Evolutionary conservation across 2,888 invertebrate species (phyloP).

Genomic region (Xanthia togata): DNA sequence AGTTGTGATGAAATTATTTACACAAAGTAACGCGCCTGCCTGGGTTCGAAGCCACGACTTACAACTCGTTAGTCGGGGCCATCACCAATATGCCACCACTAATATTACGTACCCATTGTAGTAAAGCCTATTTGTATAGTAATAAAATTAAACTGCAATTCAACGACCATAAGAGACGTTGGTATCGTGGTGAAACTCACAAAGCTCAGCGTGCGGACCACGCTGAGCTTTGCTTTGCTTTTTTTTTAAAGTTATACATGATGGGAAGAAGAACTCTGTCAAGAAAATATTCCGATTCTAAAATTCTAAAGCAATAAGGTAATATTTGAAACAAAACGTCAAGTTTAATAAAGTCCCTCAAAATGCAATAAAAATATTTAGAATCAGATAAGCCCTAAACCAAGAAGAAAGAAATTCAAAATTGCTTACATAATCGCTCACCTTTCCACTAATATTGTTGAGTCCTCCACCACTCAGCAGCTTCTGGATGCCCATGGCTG

Average conservation of each 20-base stretch:
- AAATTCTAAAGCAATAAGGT: background rate
- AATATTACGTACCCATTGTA: background rate
- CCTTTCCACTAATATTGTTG: conserved; percentile 85
- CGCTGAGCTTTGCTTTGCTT: no score
- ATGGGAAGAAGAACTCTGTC: background rate
- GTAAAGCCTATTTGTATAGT: background rate
- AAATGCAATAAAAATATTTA: background rate
- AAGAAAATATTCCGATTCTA: no score
- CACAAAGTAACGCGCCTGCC: no score
- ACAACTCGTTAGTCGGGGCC: no score
- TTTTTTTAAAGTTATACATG: background rate
- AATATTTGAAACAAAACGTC: background rate
- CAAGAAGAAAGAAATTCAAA: conserved; percentile 1
- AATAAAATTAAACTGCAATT: background rate
- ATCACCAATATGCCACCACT: no score
- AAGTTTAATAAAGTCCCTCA: background rate
- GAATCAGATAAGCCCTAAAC: background rate
- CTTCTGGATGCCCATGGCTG: conserved; percentile 93
- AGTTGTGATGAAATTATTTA: no score
- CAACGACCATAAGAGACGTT: background rate
- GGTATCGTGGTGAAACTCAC: background rate
- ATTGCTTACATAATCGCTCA: conserved; percentile 63
- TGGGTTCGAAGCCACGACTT: no score
- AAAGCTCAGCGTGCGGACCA: background rate
- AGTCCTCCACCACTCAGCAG: conserved; percentile 90